Base-by-base conservation (phyloP, 2,113 vertebrate species). In the Theristicus caerulescens region DNA sequence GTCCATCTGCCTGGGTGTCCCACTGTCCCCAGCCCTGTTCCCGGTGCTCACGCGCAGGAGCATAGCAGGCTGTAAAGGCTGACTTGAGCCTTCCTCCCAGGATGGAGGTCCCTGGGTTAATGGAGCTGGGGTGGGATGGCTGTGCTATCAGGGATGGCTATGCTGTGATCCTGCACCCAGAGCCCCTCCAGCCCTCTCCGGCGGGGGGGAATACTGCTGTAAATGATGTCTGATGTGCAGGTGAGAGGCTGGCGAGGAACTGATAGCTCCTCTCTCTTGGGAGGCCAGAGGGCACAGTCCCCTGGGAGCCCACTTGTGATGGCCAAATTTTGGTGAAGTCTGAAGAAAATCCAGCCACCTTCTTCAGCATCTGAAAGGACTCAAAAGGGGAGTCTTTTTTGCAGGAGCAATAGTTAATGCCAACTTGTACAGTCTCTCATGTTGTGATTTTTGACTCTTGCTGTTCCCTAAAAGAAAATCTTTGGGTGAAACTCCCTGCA, bases 151-250 rank as follows among this genome's bases (percentile, higher is more conserved):
- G 15, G 59, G 27, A 38, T 31, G 29, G 36, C 34, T 36, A 46
- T 70, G 26, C 61, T 57, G 22, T 1, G 4, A 4, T 57, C 44
- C 38, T 5, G 8, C 21, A 42, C 12, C 47, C 4, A 0, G 21
- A 72, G 15, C 31, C n/a, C 17, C 18, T 61, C n/a, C 70, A 46
- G 49, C 42, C 55, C 44, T 34, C 34, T 31, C 20, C 15, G 5
- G 34, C 12, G 15, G 13, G 10, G 7, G 38, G 18, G 40, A 59
- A 42, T 18, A 9, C 9, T 26, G 29, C 34, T 32, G 21, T 36
- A 34, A 42, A 16, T 47, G 29, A 17, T 46, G 29, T 16, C 44
- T 4, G 1, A 55, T 71, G 38, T 25, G 42, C 2, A 13, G 38
- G 31, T 27, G 26, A 47, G 59, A 65, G 38, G 52, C 65, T 36